Evolutionary conservation across 1,140 invertebrate species (phyloP).

Genomic region (Acromyrmex charruanus): DNA sequence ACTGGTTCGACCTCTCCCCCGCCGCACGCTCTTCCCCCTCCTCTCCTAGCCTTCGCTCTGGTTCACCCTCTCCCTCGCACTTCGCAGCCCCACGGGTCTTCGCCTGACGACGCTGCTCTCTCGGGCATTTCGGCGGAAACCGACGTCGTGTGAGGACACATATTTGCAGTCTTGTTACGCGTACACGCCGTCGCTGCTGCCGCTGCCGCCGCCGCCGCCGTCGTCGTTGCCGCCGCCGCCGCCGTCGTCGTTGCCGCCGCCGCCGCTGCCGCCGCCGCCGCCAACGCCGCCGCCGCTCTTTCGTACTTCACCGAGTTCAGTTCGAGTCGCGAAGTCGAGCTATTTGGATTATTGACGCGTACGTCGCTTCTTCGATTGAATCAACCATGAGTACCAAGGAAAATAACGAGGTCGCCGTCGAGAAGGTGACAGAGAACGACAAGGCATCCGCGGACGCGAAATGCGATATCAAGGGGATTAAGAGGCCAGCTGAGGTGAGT

Average conservation of each 20-base stretch:
- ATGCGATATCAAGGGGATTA: constrained; percentile 94
- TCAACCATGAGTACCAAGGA: constrained; percentile 93
- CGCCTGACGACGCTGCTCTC: constrained; percentile 84
- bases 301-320: constrained; percentile 56
- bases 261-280: constrained; percentile 42
- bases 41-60: not conserved
- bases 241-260: constrained; percentile 46
- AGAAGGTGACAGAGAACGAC: constrained; percentile 92
- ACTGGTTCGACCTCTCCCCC: constrained; percentile 74
- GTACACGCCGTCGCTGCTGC: constrained; percentile 37
- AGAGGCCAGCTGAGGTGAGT: constrained; percentile 95
- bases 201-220: constrained; percentile 44
- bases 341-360: constrained; percentile 47
- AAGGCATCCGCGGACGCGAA: constrained; percentile 90
- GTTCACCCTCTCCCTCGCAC: constrained; percentile 35
- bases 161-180: constrained; percentile 69
- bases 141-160: constrained; percentile 84
- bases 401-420: constrained; percentile 94
- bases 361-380: constrained; percentile 30
- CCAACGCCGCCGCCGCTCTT: constrained; percentile 58
- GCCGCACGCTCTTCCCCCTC: constrained; percentile 35
- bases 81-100: constrained; percentile 74
- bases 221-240: constrained; percentile 21
- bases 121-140: constrained; percentile 86
- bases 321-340: constrained; percentile 69